Evolutionary conservation across 2,113 vertebrate genomes (phyloP).

Genomic region (Rostratula benghalensis): DNA sequence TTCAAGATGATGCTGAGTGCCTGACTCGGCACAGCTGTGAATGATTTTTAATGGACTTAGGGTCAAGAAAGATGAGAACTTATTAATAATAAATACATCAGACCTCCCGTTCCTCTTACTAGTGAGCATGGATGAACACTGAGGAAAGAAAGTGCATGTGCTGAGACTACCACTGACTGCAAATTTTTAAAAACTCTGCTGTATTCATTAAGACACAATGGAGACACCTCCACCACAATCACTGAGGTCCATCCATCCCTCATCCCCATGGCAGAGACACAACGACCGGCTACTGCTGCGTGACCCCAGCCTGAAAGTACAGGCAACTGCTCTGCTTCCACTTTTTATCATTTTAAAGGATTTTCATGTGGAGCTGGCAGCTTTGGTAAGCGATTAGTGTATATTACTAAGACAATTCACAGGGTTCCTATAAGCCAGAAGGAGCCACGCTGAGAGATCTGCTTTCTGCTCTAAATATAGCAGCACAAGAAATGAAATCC

Average conservation of each 20-base stretch:
- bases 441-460: constrained; percentile 55
- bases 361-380: constrained; percentile 35
- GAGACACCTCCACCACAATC: not conserved
- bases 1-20: not conserved
- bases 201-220: not conserved
- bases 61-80: not conserved
- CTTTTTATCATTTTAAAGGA: not conserved
- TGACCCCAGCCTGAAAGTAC: not conserved
- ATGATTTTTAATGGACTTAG: not conserved
- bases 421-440: constrained; percentile 53
- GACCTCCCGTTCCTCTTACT: not conserved
- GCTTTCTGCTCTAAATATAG: constrained; percentile 64
- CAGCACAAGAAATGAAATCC: constrained; percentile 26
- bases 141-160: not conserved
- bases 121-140: accelerated
- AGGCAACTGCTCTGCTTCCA: not conserved
- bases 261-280: accelerated
- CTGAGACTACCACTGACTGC: not conserved
- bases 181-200: not conserved
- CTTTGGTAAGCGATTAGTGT: constrained; percentile 34
- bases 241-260: not conserved
- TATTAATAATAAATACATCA: not conserved
- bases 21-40: not conserved
- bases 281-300: accelerated
- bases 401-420: constrained; percentile 51